These are phyloP conservation scores for Ursus arctos DNA, from an alignment of 2,113 vertebrate genomes.

Conservation along the genomic window DNA sequence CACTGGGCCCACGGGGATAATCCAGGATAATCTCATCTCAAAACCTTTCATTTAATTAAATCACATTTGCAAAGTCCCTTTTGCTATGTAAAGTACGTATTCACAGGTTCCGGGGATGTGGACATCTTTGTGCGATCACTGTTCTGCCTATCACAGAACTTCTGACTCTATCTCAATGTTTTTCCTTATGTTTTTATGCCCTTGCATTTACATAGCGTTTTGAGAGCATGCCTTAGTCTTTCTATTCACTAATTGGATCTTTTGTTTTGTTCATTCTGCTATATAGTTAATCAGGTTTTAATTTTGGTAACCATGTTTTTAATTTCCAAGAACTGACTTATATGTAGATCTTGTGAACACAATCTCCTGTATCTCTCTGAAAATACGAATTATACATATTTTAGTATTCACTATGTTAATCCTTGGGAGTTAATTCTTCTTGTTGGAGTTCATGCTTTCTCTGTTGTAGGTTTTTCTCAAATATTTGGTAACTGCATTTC, in stretches of 20 bases:
- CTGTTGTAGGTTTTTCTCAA: not conserved
- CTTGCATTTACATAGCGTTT: not conserved
- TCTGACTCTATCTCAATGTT: not conserved
- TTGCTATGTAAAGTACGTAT: not conserved
- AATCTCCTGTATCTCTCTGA: not conserved
- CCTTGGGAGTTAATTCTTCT: not conserved
- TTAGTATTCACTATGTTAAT: not conserved
- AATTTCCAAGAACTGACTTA: slow-evolving; percentile 4
- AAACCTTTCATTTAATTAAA: not conserved
- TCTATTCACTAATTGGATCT: not conserved
- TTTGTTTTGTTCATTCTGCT: not conserved
- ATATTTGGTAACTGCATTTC: not conserved
- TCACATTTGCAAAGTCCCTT: not conserved
- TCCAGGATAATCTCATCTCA: not conserved
- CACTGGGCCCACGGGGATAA: not conserved
- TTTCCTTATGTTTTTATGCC: not conserved
- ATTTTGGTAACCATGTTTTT: slow-evolving; percentile 25
- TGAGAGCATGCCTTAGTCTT: slow-evolving; percentile 5
- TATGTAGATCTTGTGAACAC: not conserved
- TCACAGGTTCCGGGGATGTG: not conserved
- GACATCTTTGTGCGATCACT: not conserved
- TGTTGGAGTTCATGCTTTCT: not conserved
- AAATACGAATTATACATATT: not conserved
- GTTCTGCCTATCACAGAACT: not conserved
- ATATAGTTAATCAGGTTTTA: not conserved